These are phyloP conservation scores for Lasioglossum leucozonium DNA, from an alignment of 2,888 invertebrate species.

Conservation along the genomic window DNA sequence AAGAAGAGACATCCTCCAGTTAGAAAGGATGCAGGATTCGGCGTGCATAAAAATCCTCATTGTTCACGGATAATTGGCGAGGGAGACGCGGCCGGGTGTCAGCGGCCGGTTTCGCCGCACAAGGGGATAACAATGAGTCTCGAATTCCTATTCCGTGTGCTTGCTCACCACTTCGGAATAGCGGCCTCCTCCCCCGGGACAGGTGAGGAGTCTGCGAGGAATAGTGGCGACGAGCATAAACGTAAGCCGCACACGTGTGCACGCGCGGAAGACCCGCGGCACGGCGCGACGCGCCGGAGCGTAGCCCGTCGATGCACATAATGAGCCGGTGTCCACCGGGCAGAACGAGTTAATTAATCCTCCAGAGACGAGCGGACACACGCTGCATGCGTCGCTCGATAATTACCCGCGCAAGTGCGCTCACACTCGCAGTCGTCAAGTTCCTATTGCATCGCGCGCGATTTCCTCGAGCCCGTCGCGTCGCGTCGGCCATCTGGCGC, in stretches of 20 bases:
- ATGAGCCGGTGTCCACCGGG: conserved; percentile 76
- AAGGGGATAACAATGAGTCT: background rate
- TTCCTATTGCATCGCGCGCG: conserved; percentile 33
- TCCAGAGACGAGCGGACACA: conserved; percentile 70
- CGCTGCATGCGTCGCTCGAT: conserved; percentile 69
- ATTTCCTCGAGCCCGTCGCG: conserved; percentile 43
- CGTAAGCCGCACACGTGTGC: background rate
- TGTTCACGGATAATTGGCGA: background rate
- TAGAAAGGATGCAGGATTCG: too few relatives aligned
- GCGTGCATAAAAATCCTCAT: background rate
- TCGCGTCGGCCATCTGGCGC: conserved; percentile 38
- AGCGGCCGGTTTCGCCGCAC: background rate
- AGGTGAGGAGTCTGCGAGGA: conserved; percentile 40
- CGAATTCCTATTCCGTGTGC: background rate
- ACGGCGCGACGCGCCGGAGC: conserved; percentile 22
- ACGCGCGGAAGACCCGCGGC: conserved; percentile 8
- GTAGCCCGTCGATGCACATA: conserved; percentile 68
- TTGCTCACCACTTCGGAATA: background rate
- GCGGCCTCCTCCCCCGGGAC: conserved; percentile 38
- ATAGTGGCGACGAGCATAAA: background rate
- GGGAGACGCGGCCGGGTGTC: background rate
- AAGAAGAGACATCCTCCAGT: too few relatives aligned
- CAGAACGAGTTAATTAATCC: conserved; percentile 80
- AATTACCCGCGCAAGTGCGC: conserved; percentile 76
- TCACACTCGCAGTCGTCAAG: conserved; percentile 56